These are phyloP conservation scores for Athalia circularis DNA, from an alignment of 2,888 invertebrate genomes.

Conservation along the genomic window DNA sequence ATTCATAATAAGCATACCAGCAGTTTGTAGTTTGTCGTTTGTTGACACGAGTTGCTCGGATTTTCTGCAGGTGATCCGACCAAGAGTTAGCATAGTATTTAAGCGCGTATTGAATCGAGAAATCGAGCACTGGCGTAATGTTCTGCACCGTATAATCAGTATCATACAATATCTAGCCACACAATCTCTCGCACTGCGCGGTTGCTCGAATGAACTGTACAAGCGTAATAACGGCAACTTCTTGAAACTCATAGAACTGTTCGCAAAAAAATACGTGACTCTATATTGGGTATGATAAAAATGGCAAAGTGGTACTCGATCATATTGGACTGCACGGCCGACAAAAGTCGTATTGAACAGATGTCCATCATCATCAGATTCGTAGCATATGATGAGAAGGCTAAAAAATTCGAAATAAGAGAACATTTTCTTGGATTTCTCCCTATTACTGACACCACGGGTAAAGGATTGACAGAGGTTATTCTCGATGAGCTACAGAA, in stretches of 20 bases:
- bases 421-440: slow-evolving; percentile 51
- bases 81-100: too few relatives aligned
- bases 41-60: too few relatives aligned
- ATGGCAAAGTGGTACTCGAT: slow-evolving; percentile 57
- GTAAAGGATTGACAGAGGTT: slow-evolving; percentile 36
- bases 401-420: slow-evolving; percentile 38
- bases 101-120: slow-evolving; percentile 47
- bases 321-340: slow-evolving; percentile 60
- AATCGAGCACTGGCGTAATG: slow-evolving; percentile 49
- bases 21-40: too few relatives aligned
- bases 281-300: slow-evolving; percentile 47
- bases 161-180: slow-evolving; percentile 50
- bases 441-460: slow-evolving; percentile 43
- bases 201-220: slow-evolving; percentile 50
- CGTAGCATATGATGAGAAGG: slow-evolving; percentile 49
- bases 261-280: slow-evolving; percentile 46
- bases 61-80: too few relatives aligned
- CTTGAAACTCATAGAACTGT: slow-evolving; percentile 52
- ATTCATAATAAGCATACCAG: too few relatives aligned
- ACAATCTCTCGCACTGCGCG: slow-evolving; percentile 50
- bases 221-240: slow-evolving; percentile 50
- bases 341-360: slow-evolving; percentile 57
- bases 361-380: slow-evolving; percentile 56
- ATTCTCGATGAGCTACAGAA: slow-evolving; percentile 47
- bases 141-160: slow-evolving; percentile 50